Conservation (phyloP, 2,113 vertebrate genomes). For the Neotoma lepida region DNA sequence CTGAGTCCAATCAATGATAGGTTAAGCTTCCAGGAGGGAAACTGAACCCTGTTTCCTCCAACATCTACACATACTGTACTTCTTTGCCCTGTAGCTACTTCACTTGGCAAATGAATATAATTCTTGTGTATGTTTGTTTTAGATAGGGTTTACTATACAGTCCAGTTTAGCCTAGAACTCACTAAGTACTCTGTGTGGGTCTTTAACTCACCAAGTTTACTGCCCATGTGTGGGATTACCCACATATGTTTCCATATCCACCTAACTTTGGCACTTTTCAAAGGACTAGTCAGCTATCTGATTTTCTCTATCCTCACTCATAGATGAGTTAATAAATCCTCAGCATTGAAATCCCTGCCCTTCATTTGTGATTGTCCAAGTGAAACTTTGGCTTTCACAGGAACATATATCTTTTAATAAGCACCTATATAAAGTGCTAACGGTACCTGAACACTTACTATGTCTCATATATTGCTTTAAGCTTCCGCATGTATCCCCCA, state of each 20-base stretch:
- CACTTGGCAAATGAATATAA: neutral
- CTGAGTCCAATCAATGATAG: neutral
- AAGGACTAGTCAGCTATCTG: neutral
- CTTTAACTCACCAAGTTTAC: neutral
- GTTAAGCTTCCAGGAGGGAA: neutral
- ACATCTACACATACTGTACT: neutral
- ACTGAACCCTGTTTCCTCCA: neutral
- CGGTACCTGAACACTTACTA: neutral
- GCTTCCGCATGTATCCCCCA: fast-evolving
- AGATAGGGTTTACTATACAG: neutral
- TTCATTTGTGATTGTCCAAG: neutral
- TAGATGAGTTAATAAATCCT: slow-evolving; percentile 84
- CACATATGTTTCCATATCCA: too few species aligned
- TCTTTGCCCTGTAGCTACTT: neutral
- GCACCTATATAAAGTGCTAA: neutral
- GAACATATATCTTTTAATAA: too few species aligned
- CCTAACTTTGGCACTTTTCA: neutral
- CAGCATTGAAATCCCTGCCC: neutral
- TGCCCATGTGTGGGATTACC: neutral
- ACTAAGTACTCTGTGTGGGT: fast-evolving
- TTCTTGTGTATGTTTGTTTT: neutral
- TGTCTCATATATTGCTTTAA: neutral
- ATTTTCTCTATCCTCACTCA: neutral
- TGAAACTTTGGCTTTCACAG: fast-evolving
- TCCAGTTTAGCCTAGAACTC: neutral